These are phyloP conservation scores for Hyla sarda DNA, from an alignment of 2,113 vertebrate species.

Conservation along the genomic window DNA sequence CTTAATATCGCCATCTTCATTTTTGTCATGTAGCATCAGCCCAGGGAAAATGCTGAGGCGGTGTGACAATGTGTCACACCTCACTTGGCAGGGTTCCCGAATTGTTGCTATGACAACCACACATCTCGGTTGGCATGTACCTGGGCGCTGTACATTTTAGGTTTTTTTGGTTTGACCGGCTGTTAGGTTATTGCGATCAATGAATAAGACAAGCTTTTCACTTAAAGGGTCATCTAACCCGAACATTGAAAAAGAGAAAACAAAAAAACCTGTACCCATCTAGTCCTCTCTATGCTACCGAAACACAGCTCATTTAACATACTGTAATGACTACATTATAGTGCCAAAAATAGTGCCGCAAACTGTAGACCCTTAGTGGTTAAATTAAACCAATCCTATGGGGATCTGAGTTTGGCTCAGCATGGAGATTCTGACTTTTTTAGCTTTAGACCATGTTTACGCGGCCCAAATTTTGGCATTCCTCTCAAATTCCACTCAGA, in stretches of 20 bases:
- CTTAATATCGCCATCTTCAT: not conserved
- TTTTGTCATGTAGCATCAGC: not conserved
- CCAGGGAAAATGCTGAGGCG: not conserved
- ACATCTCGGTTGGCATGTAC: constrained; percentile 9
- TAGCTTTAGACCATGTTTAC: too few species aligned
- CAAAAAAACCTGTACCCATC: too few species aligned
- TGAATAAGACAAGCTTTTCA: not conserved
- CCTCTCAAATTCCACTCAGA: too few species aligned
- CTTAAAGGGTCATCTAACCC: not conserved
- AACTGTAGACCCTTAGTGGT: too few species aligned
- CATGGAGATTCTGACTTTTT: too few species aligned
- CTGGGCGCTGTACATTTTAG: not conserved
- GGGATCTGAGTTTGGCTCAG: too few species aligned
- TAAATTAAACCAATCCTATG: too few species aligned
- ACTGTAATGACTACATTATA: too few species aligned
- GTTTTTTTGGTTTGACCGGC: not conserved
- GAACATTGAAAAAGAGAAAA: not conserved
- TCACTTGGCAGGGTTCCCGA: not conserved
- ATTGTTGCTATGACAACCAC: constrained; percentile 27
- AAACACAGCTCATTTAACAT: too few species aligned
- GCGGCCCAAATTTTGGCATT: too few species aligned
- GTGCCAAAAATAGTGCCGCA: too few species aligned
- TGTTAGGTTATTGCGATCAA: not conserved
- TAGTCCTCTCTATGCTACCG: too few species aligned
- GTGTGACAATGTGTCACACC: not conserved